These are phyloP conservation scores for Rhipidura dahli DNA, from an alignment of 2,113 vertebrate species.

Conservation along the genomic window DNA sequence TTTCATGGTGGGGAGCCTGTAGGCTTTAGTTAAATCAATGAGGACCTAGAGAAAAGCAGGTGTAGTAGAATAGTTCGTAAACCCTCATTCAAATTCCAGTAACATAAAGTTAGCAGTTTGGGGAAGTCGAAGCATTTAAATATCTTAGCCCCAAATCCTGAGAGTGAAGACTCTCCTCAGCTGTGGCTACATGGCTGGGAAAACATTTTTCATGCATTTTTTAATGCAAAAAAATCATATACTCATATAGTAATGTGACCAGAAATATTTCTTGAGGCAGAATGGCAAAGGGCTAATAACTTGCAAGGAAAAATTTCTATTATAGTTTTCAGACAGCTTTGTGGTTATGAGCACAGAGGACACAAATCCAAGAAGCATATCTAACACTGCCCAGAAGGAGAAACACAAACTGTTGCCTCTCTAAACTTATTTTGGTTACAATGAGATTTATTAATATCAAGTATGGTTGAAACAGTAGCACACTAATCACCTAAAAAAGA, in stretches of 20 bases:
- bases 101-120: background rate
- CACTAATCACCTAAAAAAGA: background rate
- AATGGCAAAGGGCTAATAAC: background rate
- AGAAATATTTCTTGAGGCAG: background rate
- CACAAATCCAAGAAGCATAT: background rate
- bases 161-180: background rate
- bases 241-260: background rate
- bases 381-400: background rate
- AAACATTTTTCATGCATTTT: background rate
- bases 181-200: background rate
- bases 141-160: background rate
- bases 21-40: background rate
- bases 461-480: background rate
- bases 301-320: background rate
- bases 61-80: background rate
- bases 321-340: background rate
- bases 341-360: background rate
- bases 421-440: background rate
- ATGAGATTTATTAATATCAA: background rate
- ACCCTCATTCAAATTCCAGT: background rate
- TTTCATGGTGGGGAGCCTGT: background rate
- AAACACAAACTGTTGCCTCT: background rate
- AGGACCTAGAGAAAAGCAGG: background rate
- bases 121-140: background rate
- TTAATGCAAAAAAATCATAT: background rate